These are phyloP conservation scores for Parascotia fuliginaria DNA, from an alignment of 2,888 invertebrate genomes.

Conservation along the genomic window DNA sequence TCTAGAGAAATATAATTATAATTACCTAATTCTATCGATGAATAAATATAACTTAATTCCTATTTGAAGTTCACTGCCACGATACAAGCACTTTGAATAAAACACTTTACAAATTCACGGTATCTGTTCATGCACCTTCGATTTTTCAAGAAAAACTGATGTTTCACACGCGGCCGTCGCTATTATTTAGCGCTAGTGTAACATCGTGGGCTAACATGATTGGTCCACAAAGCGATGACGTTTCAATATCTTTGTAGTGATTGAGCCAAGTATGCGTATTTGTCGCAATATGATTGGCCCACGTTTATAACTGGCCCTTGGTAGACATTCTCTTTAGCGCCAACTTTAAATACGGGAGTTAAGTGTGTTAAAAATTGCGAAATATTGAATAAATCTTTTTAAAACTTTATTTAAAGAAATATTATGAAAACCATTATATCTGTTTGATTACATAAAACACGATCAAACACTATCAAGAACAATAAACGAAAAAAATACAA, in stretches of 20 bases:
- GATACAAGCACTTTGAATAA: constrained; percentile 63
- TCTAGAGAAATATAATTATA: constrained; percentile 30
- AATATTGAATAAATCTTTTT: background rate
- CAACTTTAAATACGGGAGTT: constrained; percentile 55
- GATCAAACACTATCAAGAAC: too few relatives aligned
- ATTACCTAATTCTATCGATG: constrained; percentile 56
- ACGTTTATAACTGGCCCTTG: constrained; percentile 83
- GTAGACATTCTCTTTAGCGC: constrained; percentile 55
- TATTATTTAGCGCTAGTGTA: constrained; percentile 84
- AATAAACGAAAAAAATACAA: too few relatives aligned
- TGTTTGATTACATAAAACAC: too few relatives aligned
- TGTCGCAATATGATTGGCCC: constrained; percentile 88
- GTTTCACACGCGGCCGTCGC: constrained; percentile 74
- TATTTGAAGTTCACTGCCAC: constrained; percentile 63
- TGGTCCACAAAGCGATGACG: constrained; percentile 81
- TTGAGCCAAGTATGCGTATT: constrained; percentile 83
- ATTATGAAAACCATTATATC: too few relatives aligned
- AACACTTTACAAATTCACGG: constrained; percentile 62
- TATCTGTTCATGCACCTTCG: constrained; percentile 60
- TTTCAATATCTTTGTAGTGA: constrained; percentile 56
- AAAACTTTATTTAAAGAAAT: background rate
- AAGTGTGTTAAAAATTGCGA: constrained; percentile 2
- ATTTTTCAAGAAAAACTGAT: constrained; percentile 78
- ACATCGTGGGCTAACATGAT: constrained; percentile 86
- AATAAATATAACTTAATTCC: constrained; percentile 40